These are phyloP conservation scores for Paedocypris sp. DNA, from an alignment of 2,113 vertebrate species.

Conservation along the genomic window DNA sequence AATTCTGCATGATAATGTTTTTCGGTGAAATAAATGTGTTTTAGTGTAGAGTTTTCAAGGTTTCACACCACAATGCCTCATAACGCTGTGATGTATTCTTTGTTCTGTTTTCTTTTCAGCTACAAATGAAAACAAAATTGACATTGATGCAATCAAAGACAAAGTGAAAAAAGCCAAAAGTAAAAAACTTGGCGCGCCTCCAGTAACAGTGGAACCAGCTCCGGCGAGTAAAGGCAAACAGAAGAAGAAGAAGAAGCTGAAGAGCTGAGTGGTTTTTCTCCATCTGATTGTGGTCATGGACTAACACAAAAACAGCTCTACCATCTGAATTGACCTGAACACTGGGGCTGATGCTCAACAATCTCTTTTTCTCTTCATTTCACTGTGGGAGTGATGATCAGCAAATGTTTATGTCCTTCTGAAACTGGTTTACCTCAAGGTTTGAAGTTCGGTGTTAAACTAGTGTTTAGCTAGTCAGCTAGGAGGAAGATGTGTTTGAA, in stretches of 20 bases:
- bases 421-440: too few relatives aligned
- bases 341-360: neutral
- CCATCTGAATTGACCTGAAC: too few relatives aligned
- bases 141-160: slow-evolving; percentile 82
- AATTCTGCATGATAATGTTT: too few relatives aligned
- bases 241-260: slow-evolving; percentile 69
- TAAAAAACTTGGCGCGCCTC: slow-evolving; percentile 88
- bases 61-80: neutral
- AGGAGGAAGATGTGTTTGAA: too few relatives aligned
- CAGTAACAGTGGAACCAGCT: slow-evolving; percentile 58
- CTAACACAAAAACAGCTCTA: too few relatives aligned
- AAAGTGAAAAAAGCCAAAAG: slow-evolving; percentile 87
- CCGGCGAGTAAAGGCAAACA: slow-evolving; percentile 61
- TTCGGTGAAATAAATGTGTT: too few relatives aligned
- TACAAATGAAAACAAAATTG: slow-evolving; percentile 72
- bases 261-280: slow-evolving; percentile 9
- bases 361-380: too few relatives aligned
- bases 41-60: too few relatives aligned
- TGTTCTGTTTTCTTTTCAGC: slow-evolving; percentile 49
- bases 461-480: too few relatives aligned
- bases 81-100: neutral
- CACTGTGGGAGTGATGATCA: too few relatives aligned
- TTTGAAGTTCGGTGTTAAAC: too few relatives aligned
- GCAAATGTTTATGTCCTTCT: too few relatives aligned
- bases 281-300: neutral